phyloP scores from a whole-genome alignment of 2,797 vertebrate genomes.

The Sylvia borin region DNA sequence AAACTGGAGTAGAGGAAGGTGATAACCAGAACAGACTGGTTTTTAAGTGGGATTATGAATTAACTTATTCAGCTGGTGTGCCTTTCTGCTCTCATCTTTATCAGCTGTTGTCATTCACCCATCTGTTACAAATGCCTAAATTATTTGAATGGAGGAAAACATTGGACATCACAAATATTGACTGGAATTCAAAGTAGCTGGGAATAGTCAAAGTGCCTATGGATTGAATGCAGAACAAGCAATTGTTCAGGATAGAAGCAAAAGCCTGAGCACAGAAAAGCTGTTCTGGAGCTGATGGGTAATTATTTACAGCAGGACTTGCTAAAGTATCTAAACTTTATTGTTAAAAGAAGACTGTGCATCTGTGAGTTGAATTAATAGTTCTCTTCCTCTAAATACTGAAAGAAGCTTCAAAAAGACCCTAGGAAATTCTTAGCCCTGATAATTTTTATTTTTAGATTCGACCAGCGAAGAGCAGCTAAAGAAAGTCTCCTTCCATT shows the following conservation, averaged over 20 bases:
- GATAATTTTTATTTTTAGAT: background rate
- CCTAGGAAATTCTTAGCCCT: background rate
- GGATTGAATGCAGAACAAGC: background rate
- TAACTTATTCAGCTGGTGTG: background rate
- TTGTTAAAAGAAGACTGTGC: background rate
- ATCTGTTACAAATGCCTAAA: background rate
- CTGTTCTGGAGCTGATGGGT: background rate
- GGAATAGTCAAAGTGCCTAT: background rate
- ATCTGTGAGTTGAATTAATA: background rate
- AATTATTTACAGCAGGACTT: background rate
- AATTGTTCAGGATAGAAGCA: background rate
- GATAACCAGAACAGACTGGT: slow-evolving; percentile 20
- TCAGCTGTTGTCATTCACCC: background rate
- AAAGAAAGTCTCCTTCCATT: background rate
- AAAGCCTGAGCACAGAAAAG: background rate
- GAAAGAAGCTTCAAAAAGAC: background rate
- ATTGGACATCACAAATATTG: background rate
- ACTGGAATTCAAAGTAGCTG: background rate
- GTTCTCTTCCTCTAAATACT: background rate
- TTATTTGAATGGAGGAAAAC: background rate
- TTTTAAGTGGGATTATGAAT: background rate
- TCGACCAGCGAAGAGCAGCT: background rate
- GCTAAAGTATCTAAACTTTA: background rate
- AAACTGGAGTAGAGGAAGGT: slow-evolving; percentile 7
- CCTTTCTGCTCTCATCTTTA: background rate